Base-by-base conservation (phyloP, 2,797 vertebrate genomes). In the Rhyacichthys aspro region DNA sequence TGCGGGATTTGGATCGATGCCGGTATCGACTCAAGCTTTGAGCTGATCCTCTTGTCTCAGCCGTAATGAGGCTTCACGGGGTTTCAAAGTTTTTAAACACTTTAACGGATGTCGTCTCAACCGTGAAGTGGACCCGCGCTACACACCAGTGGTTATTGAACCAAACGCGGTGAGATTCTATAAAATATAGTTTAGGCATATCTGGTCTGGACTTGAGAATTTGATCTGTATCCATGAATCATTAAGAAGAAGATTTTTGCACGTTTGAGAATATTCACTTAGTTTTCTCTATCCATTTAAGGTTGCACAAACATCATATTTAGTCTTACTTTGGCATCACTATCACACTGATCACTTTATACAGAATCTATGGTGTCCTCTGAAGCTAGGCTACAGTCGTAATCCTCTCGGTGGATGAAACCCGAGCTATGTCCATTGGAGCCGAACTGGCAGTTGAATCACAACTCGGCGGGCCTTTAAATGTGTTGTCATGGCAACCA, bases 31-130 rank as follows among this genome's bases (percentile, higher is more conserved):
- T 49, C 7, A 9, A 0, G 53, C 60, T 61, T 70, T 34, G 73
- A 74, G 75, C 43, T 58, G 70, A 74, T 78, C 57, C 50, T 16
- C 63, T 55, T 66, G 70, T 74, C 48, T 77, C 62, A 0, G 38
- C 61, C 16, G 65, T 83, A 80, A 86, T 70, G 76, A 84, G 76
- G 72, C 74, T 83, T 78, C 70, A 39, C 60, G 59, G 67, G 63
- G 67, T 70, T 78, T 71, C 39, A 67, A 76, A 42, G 36, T 8
- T 69, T 73, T 66, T 52, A 43, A 48, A 66, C 50, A 34, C 16
- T 67, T 69, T 9, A 37, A 66, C 42, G 28, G 59, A 54, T 18
- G 18, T 65, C 45, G 28, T 59, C 38, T 59, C 15, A 9, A 38
- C 59, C 34, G 57, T 39, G 67, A 63, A 45, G 54, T 5, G 15